Conservation (phyloP, 2,113 vertebrate genomes). For the Pluvianellus socialis region DNA sequence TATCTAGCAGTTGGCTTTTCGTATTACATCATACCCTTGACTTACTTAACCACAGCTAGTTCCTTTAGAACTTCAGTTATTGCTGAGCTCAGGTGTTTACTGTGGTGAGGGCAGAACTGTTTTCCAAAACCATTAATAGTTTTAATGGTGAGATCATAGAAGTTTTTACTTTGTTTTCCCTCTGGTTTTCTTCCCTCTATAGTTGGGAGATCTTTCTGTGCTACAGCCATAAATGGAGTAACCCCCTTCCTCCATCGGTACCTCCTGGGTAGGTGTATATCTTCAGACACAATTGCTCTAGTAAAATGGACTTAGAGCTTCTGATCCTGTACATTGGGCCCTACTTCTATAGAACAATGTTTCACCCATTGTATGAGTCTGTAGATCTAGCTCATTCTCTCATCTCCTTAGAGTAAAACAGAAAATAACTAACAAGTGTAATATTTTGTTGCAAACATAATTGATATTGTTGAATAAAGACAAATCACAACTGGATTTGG, state of each 20-base stretch:
- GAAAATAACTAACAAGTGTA: not conserved
- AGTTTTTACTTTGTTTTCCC: not conserved
- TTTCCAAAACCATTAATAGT: not conserved
- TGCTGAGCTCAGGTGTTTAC: not conserved
- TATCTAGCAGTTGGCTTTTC: not conserved
- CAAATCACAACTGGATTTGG: not conserved
- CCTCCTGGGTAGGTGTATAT: not conserved
- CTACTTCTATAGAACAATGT: not conserved
- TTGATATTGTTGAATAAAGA: not conserved
- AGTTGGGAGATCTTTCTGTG: not conserved
- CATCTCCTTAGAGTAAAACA: not conserved
- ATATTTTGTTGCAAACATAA: not conserved
- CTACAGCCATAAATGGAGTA: not conserved
- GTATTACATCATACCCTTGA: not conserved
- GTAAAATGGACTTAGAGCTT: not conserved
- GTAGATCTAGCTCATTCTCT: not conserved
- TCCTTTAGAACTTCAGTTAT: not conserved
- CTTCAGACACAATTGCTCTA: not conserved
- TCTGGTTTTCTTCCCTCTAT: not conserved
- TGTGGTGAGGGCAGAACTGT: not conserved
- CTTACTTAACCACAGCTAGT: not conserved
- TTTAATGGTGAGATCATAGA: not conserved
- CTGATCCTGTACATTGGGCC: not conserved
- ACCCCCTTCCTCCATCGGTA: not conserved
- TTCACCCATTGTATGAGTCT: not conserved